These are phyloP conservation scores for Triplophysa rosa DNA, from an alignment of 2,113 vertebrate genomes.

Conservation along the genomic window DNA sequence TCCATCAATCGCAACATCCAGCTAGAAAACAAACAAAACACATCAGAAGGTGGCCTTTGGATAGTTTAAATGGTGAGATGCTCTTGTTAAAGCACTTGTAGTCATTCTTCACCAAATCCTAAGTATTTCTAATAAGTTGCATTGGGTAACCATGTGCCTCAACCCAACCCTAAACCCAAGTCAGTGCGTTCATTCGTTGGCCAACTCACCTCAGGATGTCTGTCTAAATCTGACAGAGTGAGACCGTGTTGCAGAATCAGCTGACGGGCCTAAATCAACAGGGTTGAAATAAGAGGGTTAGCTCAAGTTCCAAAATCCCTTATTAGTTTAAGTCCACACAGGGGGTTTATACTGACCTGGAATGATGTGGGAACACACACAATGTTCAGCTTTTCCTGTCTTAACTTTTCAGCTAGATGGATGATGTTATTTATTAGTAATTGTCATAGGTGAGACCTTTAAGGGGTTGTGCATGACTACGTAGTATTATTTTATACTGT, in stretches of 20 bases:
- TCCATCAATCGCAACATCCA: slow-evolving; percentile 95
- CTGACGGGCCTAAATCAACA: slow-evolving; percentile 84
- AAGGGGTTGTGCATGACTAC: background rate
- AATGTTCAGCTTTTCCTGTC: slow-evolving; percentile 88
- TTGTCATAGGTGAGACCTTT: background rate
- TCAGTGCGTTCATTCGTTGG: background rate
- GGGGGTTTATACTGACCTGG: slow-evolving; percentile 76
- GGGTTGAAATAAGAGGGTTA: background rate
- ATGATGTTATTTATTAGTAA: slow-evolving; percentile 34
- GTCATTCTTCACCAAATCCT: no score
- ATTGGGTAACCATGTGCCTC: no score
- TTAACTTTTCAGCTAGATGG: slow-evolving; percentile 86
- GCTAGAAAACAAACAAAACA: slow-evolving; percentile 68
- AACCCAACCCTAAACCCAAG: no score
- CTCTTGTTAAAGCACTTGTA: no score
- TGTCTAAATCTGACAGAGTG: slow-evolving; percentile 88
- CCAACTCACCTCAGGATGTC: slow-evolving; percentile 86
- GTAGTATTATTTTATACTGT: background rate
- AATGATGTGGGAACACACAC: slow-evolving; percentile 95
- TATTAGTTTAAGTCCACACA: background rate
- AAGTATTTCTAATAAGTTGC: no score
- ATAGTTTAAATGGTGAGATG: background rate
- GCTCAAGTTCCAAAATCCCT: background rate
- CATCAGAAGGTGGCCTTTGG: background rate
- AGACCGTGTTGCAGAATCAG: slow-evolving; percentile 90